Base-by-base conservation (phyloP, 2,888 invertebrate species). In the Ormyrus labotus region DNA sequence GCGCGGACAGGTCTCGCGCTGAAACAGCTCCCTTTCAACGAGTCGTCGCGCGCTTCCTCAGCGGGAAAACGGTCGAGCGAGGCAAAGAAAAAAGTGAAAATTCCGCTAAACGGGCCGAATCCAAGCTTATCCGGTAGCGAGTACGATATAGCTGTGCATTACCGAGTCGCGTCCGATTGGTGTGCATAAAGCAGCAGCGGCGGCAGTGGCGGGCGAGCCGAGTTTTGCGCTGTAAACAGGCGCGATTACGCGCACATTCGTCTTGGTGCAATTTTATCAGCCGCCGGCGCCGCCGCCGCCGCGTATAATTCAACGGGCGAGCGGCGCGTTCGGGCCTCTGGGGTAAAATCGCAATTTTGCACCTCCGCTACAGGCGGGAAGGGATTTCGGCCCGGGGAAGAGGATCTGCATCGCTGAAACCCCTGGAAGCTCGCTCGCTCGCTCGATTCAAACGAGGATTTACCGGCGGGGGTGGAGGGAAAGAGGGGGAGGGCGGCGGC, bases 401-500 rank as follows among this genome's bases (percentile, higher is more conserved):
- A 64, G 73, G 55, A 51, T 51, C 68, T 61, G 60, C 61, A 68
- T 55, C 57, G 68, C n/a, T 10, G 34, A 68, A n/a, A 45, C 48
- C 19, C 34, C 57, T 48, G 45, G 58, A 48, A 58, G 64, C 65
- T 11, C 8, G 50, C 50, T 67, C 65, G 19, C 53, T 68, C 47
- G 4, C 45, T 48, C 63, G 58, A 65, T 78, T 78, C 64, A 65
- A 71, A 78, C 71, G 77, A 71, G 77, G 70, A 78, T 78, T 71
- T 71, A 71, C 48, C 71, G 58, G 19, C 71, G 58, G 19, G 19
- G 19, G 1, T 1, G 19, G 2, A 2, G 19, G 19, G 19, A 19
- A 19, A 0, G 19, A 0, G 19, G 9, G 19, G 19, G 19, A 19
- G 19, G 19, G 19, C 19, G 19, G 19, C 19, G 19, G 68, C 13